Conservation (phyloP, 2,888 invertebrate species). For the Monopis laevigella region DNA sequence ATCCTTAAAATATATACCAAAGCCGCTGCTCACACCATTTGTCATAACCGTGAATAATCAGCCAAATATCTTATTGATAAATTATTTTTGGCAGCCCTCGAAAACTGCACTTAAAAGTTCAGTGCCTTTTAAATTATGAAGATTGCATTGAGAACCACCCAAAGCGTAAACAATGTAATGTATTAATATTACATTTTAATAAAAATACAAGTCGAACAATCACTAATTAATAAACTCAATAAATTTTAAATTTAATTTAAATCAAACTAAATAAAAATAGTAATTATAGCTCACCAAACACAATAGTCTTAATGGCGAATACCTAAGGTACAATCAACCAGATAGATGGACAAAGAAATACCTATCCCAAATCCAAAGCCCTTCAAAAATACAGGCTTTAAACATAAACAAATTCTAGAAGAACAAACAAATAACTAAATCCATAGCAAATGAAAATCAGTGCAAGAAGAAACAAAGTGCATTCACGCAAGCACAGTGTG, state of each 20-base stretch:
- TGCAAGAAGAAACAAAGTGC: slow-evolving; percentile 8
- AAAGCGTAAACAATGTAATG: slow-evolving; percentile 17
- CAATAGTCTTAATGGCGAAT: neutral
- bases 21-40: slow-evolving; percentile 31
- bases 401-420: no score
- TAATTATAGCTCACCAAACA: no score
- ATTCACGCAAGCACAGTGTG: slow-evolving; percentile 5
- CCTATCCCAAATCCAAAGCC: neutral
- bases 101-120: slow-evolving; percentile 30
- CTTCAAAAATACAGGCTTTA: neutral
- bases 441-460: slow-evolving; percentile 7
- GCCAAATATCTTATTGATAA: slow-evolving; percentile 29
- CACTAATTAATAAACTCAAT: neutral
- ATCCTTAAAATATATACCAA: slow-evolving; percentile 46
- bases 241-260: slow-evolving; percentile 1
- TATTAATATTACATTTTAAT: neutral
- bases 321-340: no score
- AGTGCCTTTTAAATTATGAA: slow-evolving; percentile 25
- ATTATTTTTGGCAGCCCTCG: slow-evolving; percentile 46
- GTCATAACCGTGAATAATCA: slow-evolving; percentile 53
- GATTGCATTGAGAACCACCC: slow-evolving; percentile 25
- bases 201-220: neutral
- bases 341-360: neutral
- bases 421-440: slow-evolving; percentile 3
- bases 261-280: no score